phyloP scores from a whole-genome alignment of 2,888 invertebrate species.

The Phyllotreta striolata region DNA sequence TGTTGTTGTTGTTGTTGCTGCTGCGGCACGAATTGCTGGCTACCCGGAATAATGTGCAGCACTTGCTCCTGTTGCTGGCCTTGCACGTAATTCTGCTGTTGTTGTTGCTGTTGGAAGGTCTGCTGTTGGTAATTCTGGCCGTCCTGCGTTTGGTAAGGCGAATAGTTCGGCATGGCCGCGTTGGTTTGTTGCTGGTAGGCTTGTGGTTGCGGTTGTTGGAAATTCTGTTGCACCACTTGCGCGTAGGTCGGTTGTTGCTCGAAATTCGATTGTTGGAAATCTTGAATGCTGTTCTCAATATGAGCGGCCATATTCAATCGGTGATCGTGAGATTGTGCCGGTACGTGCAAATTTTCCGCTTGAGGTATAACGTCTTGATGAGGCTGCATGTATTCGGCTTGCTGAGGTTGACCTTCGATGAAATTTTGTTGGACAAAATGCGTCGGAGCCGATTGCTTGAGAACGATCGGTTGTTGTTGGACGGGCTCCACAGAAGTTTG shows the following conservation, averaged over 20 bases:
- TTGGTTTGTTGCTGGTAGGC: slow-evolving; percentile 34
- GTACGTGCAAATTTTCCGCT: slow-evolving; percentile 54
- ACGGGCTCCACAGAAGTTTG: slow-evolving; percentile 52
- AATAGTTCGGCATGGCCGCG: slow-evolving; percentile 32
- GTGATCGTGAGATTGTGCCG: slow-evolving; percentile 43
- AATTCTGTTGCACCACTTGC: slow-evolving; percentile 41
- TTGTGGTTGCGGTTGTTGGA: slow-evolving; percentile 38
- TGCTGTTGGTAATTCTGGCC: slow-evolving; percentile 42
- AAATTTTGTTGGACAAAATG: slow-evolving; percentile 56
- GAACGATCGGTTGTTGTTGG: slow-evolving; percentile 54
- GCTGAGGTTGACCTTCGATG: slow-evolving; percentile 58
- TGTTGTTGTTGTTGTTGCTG: slow-evolving; percentile 43
- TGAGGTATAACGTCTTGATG: slow-evolving; percentile 54
- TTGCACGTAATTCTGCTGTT: slow-evolving; percentile 41
- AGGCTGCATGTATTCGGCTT: slow-evolving; percentile 49
- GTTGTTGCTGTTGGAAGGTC: slow-evolving; percentile 44
- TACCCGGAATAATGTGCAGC: slow-evolving; percentile 34
- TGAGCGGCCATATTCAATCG: slow-evolving; percentile 57
- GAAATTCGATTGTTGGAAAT: slow-evolving; percentile 43
- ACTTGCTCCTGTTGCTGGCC: slow-evolving; percentile 39
- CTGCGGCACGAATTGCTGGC: slow-evolving; percentile 25
- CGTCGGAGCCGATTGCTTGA: slow-evolving; percentile 53
- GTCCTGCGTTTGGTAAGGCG: slow-evolving; percentile 37
- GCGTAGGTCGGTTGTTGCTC: slow-evolving; percentile 39
- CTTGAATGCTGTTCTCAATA: slow-evolving; percentile 47